A percentile compares a stretch with the other conserved stretches of the same genome.
Conservation (phyloP, 2,113 vertebrate genomes). For the Tragelaphus strepsiceros region DNA sequence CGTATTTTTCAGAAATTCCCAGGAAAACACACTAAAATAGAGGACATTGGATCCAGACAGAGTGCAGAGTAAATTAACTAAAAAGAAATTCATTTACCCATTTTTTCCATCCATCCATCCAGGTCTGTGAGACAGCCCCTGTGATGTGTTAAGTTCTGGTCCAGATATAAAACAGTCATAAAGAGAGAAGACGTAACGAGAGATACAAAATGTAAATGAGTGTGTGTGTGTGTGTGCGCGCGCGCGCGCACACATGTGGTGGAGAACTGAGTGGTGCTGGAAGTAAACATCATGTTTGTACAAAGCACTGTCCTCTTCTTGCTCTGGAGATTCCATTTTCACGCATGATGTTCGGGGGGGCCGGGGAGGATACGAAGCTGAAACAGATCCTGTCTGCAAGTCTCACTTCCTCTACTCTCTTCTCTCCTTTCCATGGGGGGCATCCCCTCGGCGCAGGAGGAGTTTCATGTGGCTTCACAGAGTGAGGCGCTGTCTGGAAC, state of each 20-base stretch:
- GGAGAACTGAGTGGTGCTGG: background rate
- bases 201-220: background rate
- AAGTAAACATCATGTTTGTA: background rate
- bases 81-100: background rate
- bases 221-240: too few relatives aligned
- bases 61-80: background rate
- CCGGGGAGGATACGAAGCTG: fast-evolving
- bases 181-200: background rate
- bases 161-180: background rate
- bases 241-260: fast-evolving
- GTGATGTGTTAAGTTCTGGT: background rate
- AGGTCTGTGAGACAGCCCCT: background rate
- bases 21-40: background rate
- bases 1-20: slow-evolving; percentile 34
- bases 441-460: fast-evolving
- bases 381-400: fast-evolving
- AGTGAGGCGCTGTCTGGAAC: fast-evolving
- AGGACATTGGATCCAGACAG: background rate
- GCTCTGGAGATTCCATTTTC: background rate
- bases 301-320: background rate
- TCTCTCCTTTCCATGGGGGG: too few relatives aligned
- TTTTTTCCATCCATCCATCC: background rate
- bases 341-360: background rate
- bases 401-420: background rate
- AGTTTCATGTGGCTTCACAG: background rate